Percentiles rank a stretch among this genome's conserved stretches.
phyloP scores from a whole-genome alignment of 2,797 vertebrate genomes.

The Crenichthys baileyi region DNA sequence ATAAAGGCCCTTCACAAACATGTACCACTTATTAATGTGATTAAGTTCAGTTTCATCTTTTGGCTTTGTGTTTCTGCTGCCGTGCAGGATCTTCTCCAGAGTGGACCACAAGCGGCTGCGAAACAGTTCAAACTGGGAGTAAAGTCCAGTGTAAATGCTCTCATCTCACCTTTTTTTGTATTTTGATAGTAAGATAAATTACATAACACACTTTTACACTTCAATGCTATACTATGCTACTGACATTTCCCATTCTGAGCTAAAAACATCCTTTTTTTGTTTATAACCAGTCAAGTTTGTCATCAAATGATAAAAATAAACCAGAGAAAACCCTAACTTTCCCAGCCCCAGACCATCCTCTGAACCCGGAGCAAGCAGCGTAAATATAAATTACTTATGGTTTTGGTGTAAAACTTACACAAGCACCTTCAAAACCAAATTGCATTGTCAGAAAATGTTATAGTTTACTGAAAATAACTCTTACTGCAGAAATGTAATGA shows the following conservation, averaged over 20 bases:
- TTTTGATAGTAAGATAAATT: not conserved
- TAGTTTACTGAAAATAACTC: not conserved
- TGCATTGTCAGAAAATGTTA: no score
- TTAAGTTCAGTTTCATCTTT: not conserved
- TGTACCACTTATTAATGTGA: not conserved
- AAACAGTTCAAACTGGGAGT: not conserved
- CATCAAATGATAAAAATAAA: not conserved
- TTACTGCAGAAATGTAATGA: constrained; percentile 28
- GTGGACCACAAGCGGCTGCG: not conserved
- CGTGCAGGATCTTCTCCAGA: not conserved
- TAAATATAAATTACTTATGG: constrained; percentile 15
- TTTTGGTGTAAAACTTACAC: not conserved
- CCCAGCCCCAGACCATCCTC: rapidly evolving
- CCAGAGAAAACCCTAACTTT: rapidly evolving
- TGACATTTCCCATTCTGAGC: not conserved
- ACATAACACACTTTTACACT: not conserved
- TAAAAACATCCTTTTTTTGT: not conserved
- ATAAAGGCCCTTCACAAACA: no score
- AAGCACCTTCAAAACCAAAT: not conserved
- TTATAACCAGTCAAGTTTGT: not conserved
- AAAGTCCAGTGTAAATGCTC: not conserved
- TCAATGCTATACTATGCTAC: not conserved
- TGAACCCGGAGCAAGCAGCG: constrained; percentile 3
- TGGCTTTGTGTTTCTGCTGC: not conserved
- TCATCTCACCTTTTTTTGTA: not conserved